A percentile compares a stretch with the other conserved stretches of the same genome.
phyloP scores from a whole-genome alignment of 1,140 invertebrate genomes.

The Phymastichus coffea region DNA sequence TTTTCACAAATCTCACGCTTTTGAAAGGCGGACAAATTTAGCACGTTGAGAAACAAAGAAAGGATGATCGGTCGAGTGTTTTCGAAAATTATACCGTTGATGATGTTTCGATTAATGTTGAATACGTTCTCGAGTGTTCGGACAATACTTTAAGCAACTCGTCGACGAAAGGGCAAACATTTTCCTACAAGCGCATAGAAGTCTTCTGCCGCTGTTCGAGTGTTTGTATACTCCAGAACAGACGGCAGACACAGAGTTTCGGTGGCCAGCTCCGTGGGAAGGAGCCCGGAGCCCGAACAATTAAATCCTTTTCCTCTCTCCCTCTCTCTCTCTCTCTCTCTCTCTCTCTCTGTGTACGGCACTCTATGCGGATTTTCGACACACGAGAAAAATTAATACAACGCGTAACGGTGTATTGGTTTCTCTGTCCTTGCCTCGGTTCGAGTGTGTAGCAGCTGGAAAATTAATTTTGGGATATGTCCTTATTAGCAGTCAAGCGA shows the following conservation, averaged over 20 bases:
- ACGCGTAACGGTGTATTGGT: too few relatives aligned
- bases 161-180: slow-evolving; percentile 46
- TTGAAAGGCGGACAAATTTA: too few relatives aligned
- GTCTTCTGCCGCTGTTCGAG: too few relatives aligned
- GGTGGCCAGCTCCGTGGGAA: slow-evolving; percentile 48
- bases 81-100: too few relatives aligned
- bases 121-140: slow-evolving; percentile 7
- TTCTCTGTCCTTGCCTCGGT: too few relatives aligned
- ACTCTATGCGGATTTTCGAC: background rate
- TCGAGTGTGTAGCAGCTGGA: too few relatives aligned
- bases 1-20: too few relatives aligned
- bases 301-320: background rate
- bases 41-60: too few relatives aligned
- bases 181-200: slow-evolving; percentile 48
- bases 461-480: too few relatives aligned
- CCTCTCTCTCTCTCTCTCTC: background rate
- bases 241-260: background rate
- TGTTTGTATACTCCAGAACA: slow-evolving; percentile 15
- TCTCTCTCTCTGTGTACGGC: background rate
- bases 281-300: slow-evolving; percentile 39
- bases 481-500: slow-evolving; percentile 30
- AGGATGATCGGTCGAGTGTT: too few relatives aligned
- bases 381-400: too few relatives aligned
- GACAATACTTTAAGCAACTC: slow-evolving; percentile 31
- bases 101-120: slow-evolving; percentile 13